Base-by-base conservation (phyloP, 2,113 vertebrate species). In the Fregetta grallaria region DNA sequence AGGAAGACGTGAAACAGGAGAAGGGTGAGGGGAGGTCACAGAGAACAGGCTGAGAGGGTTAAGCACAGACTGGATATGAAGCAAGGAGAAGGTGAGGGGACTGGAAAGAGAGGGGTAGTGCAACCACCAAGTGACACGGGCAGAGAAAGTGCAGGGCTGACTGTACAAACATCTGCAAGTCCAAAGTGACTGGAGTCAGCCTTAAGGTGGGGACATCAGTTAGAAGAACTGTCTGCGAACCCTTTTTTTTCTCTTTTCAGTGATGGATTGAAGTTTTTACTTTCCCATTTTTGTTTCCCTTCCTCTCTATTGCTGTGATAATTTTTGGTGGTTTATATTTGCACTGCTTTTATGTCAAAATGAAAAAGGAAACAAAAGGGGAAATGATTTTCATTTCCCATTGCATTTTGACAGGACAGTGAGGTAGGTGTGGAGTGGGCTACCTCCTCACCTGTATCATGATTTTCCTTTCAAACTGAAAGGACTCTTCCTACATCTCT, bases 241-340 rank as follows among this genome's bases (percentile, higher is more conserved):
- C 3, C 2, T 29, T 36, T 40, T 80, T 52, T 68, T 26, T 0
- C 0, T 16, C 15, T 42, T 34, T 63, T 42, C 11, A 1, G 0
- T 73, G 17, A 19, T 20, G 20, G 20, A 61, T 40, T 58, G 26
- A 49, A 42, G 25, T 38, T 84, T 77, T 58, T 1, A 0, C 11
- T 88, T 83, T 62, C 22, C 10, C 9, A 3, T 34, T 70, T 88
- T 73, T 50, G 8, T 86, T 61, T 83, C 7, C n/a, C 7, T 55
- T 70, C 19, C 2, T 53, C n/a, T 80, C 9, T 22, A 3, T 23
- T 61, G 32, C 42, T 80, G n/a, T 52, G 34, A 42, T 52, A 38
- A n/a, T 88, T 86, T 83, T 50, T 77, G 29, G 5, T 73, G 15
- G 18, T 66, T 92, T 85, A 9, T 68, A 20, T 76, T 79, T 68